A percentile compares a stretch with the other conserved stretches of the same genome.
These are phyloP conservation scores for Gastracanthus pulcherrimus DNA, from an alignment of 2,888 invertebrate species.

Conservation along the genomic window DNA sequence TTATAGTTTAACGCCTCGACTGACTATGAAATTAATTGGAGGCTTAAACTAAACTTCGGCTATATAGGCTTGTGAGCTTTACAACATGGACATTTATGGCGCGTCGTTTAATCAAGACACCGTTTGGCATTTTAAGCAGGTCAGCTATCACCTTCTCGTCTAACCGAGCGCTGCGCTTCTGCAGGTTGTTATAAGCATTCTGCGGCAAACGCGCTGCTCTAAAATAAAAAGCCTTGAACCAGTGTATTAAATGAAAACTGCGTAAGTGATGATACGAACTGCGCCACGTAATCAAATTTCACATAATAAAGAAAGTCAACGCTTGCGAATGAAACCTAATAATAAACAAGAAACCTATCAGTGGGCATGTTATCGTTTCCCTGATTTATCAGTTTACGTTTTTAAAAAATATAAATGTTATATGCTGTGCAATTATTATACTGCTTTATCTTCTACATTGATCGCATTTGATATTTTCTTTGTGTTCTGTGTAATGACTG, in stretches of 20 bases:
- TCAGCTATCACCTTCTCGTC: background rate
- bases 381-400: too few relatives aligned
- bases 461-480: too few relatives aligned
- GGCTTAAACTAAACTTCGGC: constrained; percentile 56
- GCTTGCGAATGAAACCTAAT: background rate
- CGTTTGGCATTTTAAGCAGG: constrained; percentile 60
- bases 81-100: constrained; percentile 59
- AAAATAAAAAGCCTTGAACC: background rate
- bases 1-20: constrained; percentile 52
- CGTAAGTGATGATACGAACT: background rate
- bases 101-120: constrained; percentile 50
- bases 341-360: too few relatives aligned
- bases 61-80: constrained; percentile 52
- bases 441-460: too few relatives aligned
- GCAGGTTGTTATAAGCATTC: too few relatives aligned
- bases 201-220: too few relatives aligned
- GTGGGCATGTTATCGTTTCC: too few relatives aligned
- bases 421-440: too few relatives aligned
- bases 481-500: too few relatives aligned
- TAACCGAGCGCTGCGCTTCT: background rate
- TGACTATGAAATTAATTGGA: constrained; percentile 65
- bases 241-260: background rate
- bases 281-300: background rate
- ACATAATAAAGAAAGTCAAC: background rate
- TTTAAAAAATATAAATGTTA: too few relatives aligned